Percentiles rank a stretch among this genome's conserved stretches.
Evolutionary conservation across 2,888 invertebrate species (phyloP).

Genomic region (Rhagophthalmus giganteus): DNA sequence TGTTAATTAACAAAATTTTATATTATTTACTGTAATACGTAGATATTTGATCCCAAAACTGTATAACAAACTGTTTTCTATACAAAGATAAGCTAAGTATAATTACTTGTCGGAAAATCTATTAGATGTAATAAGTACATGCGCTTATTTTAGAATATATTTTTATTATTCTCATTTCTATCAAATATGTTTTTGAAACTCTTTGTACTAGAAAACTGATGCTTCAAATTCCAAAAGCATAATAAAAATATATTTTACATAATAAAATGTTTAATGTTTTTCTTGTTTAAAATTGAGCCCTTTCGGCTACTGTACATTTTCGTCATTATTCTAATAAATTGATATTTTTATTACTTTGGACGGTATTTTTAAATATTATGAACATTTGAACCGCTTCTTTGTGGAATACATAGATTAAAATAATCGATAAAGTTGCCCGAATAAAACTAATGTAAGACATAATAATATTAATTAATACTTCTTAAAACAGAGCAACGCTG

Average conservation of each 20-base stretch:
- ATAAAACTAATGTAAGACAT: too few relatives aligned
- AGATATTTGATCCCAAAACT: conserved; percentile 54
- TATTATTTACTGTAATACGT: conserved; percentile 53
- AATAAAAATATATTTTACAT: not conserved
- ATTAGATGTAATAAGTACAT: conserved; percentile 6
- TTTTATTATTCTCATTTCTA: too few relatives aligned
- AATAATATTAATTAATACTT: conserved; percentile 23
- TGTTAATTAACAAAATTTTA: conserved; percentile 18
- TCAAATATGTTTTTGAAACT: not conserved
- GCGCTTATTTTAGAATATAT: not conserved
- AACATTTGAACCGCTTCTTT: too few relatives aligned
- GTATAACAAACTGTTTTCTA: conserved; percentile 39
- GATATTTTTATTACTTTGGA: not conserved
- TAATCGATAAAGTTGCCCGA: not conserved
- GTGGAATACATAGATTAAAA: not conserved
- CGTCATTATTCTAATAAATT: not conserved
- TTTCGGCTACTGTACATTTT: not conserved
- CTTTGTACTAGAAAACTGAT: not conserved
- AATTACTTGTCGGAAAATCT: conserved; percentile 34
- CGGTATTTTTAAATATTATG: too few relatives aligned
- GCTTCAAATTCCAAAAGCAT: not conserved
- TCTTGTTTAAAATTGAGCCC: not conserved
- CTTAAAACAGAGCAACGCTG: conserved; percentile 20
- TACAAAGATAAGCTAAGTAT: conserved; percentile 48
- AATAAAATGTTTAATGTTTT: not conserved